Percentiles rank a stretch among this genome's conserved stretches.
Evolutionary conservation across 2,797 vertebrate species (phyloP).

Genomic region (Botia almorhae): DNA sequence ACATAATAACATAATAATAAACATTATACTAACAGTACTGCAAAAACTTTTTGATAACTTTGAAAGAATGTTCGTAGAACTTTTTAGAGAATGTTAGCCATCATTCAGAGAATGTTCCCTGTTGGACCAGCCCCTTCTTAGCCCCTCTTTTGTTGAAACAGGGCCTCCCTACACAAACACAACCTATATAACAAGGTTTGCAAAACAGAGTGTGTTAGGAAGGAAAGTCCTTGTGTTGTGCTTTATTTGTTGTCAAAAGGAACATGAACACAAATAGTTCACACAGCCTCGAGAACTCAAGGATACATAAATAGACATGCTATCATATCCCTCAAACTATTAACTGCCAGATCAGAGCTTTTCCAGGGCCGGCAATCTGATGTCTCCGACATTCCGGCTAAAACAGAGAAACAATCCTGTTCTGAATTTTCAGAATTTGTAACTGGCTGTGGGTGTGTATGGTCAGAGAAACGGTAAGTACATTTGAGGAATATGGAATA

Average conservation of each 20-base stretch:
- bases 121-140: no score
- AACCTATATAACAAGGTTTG: conserved; percentile 24
- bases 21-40: no score
- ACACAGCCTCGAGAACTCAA: conserved; percentile 69
- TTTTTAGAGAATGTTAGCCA: no score
- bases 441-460: background rate
- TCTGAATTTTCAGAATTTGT: background rate
- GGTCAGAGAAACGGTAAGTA: conserved; percentile 1
- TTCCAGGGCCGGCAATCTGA: background rate
- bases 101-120: no score
- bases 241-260: conserved; percentile 37
- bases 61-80: no score
- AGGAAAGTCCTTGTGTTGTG: conserved; percentile 29
- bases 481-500: background rate
- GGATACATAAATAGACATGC: conserved; percentile 59
- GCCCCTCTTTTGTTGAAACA: background rate
- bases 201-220: conserved; percentile 1
- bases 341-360: background rate
- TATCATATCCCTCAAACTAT: background rate
- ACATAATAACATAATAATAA: no score
- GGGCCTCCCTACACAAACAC: background rate
- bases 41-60: no score
- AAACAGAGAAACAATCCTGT: background rate
- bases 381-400: background rate
- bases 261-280: conserved; percentile 52